Percentiles rank a stretch among this genome's conserved stretches.
Conservation (phyloP, 2,113 vertebrate species). For the Phasianus colchicus region DNA sequence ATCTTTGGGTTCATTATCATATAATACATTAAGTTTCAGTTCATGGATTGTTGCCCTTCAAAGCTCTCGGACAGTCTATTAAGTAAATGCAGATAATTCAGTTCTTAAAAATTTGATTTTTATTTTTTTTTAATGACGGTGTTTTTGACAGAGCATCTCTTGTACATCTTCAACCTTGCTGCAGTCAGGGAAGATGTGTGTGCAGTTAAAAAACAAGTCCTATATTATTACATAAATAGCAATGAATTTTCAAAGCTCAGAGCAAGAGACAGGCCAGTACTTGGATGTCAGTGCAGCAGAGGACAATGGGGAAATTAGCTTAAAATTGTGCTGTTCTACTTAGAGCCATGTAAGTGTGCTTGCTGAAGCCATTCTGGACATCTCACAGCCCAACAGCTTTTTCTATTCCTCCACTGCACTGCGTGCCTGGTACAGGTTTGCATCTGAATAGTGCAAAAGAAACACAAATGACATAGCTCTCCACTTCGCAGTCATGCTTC, state of each 20-base stretch:
- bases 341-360: neutral
- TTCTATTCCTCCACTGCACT: neutral
- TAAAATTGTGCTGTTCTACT: neutral
- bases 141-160: neutral
- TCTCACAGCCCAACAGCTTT: neutral
- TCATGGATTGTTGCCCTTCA: conserved; percentile 29
- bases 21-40: conserved; percentile 25
- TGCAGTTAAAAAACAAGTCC: neutral
- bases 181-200: neutral
- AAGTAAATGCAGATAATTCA: conserved; percentile 15
- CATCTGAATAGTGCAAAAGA: neutral
- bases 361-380: neutral
- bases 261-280: neutral
- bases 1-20: neutral
- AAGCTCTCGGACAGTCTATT: neutral
- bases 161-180: neutral
- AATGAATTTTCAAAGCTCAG: neutral
- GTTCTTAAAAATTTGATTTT: neutral
- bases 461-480: neutral
- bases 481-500: neutral
- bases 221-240: neutral
- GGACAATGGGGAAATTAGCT: neutral
- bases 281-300: fast-evolving
- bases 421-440: neutral
- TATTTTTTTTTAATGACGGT: neutral